These are phyloP conservation scores for Oikopleura vanhoeffeni DNA, from an alignment of 23 tunicate genomes.

Conservation along the genomic window DNA sequence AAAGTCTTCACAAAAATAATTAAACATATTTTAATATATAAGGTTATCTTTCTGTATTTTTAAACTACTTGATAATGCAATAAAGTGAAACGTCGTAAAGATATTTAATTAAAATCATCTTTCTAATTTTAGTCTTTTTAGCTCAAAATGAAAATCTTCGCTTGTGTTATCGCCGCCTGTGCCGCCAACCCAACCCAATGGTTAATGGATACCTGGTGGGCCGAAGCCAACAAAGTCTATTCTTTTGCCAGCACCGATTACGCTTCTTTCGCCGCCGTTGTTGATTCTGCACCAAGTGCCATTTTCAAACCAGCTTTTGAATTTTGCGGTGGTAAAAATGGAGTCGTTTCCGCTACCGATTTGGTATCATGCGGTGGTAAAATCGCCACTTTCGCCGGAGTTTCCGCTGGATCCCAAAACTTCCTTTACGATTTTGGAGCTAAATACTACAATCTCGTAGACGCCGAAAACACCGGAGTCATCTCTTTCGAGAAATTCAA, in stretches of 20 bases:
- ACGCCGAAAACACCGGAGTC: not conserved
- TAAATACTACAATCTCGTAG: not conserved
- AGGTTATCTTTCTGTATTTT: too few species aligned
- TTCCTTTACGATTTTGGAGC: not conserved
- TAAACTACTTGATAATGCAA: too few species aligned
- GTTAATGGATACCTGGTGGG: not conserved
- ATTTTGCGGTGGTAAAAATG: not conserved
- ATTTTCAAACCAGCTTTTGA: not conserved
- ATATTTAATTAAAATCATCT: too few species aligned
- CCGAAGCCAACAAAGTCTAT: not conserved
- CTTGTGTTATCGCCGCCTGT: not conserved
- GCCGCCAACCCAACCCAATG: not conserved
- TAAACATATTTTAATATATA: too few species aligned
- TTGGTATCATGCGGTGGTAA: not conserved
- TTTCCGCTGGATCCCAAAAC: not conserved
- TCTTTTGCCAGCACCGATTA: not conserved
- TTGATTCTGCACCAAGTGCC: not conserved
- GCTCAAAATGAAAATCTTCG: constrained; percentile 1
- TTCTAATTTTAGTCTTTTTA: too few species aligned
- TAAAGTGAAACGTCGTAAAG: too few species aligned
- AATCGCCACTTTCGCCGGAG: not conserved
- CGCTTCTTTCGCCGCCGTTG: not conserved
- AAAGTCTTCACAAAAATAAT: too few species aligned
- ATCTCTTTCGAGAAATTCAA: not conserved
- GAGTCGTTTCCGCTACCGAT: not conserved